Conservation (phyloP, 2,888 invertebrate species). For the Pammene aurita region DNA sequence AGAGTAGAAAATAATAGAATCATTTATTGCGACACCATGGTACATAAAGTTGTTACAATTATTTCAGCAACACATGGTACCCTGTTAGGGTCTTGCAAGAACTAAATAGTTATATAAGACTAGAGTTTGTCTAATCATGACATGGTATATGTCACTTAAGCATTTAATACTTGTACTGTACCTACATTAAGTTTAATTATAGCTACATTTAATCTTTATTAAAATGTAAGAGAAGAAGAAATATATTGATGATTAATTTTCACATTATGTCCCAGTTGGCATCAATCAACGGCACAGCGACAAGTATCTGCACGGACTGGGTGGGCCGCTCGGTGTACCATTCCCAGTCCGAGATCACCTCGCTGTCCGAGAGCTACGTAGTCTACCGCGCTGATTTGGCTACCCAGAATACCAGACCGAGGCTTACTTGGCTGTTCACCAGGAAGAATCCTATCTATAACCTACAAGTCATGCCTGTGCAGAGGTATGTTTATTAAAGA, state of each 20-base stretch:
- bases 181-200: too few species aligned
- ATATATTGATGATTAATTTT: not conserved
- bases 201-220: too few species aligned
- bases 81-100: too few species aligned
- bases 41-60: too few species aligned
- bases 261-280: conserved; percentile 58
- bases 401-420: conserved; percentile 80
- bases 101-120: too few species aligned
- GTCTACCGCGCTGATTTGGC: conserved; percentile 87
- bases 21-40: too few species aligned
- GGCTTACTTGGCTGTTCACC: conserved; percentile 80
- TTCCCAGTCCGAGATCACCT: conserved; percentile 84
- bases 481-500: conserved; percentile 79
- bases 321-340: conserved; percentile 92
- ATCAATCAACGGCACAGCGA: conserved; percentile 75
- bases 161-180: too few species aligned
- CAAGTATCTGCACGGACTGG: conserved; percentile 93
- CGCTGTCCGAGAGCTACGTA: conserved; percentile 71
- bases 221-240: too few species aligned
- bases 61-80: too few species aligned
- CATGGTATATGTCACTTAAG: too few species aligned
- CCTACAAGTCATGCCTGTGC: conserved; percentile 89
- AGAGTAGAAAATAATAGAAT: too few species aligned
- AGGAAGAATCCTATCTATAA: conserved; percentile 84
- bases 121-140: too few species aligned